Evolutionary conservation across 1,140 invertebrate species (phyloP), one percentile per base, ranked within the genome.

Genomic region (Cherax destructor): DNA sequence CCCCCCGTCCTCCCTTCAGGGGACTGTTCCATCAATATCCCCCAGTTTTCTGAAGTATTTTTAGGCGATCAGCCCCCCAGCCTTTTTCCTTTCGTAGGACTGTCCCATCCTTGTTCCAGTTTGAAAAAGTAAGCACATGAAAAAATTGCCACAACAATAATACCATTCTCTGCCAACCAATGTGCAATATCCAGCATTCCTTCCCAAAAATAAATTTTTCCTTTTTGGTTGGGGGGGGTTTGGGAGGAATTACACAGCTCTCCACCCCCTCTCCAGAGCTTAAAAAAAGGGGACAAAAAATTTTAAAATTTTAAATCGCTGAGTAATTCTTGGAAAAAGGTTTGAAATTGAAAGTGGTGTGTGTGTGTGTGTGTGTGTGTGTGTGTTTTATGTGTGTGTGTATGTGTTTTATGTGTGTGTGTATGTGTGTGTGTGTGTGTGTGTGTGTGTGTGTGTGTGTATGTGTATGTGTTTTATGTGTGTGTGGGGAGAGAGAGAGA

Each of bases 151-250:
- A 4, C 77, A 74, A 74, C 69, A 50, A 50, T 21, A n/a, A 21
- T 47, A 50, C 47, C 47, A 16, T 50, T 79, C 77, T 52, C 77
- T 52, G 50, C 41, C 41, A 86, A 65, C 52, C 69, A 86, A 86
- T n/a, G n/a, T 86, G 65, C 69, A 86, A 86, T 86, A 86, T 72
- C 61, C 83, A 76, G 83, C 83, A 86, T 86, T 86, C 83, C 83
- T 86, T 77, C 69, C 24, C 69, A n/a, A 86, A 52, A 74, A 69
- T 86, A 72, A 86, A 86, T 86, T 86, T 86, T 76, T 86, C 69
- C 65, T 86, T 76, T 56, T 47, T 56, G 76, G 83, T n/a, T 86
- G 83, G 72, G 52, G 69, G 47, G 65, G 69, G n/a, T n/a, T 21
- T 50, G 83, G 10, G 21, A 50, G 69, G 13, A 86, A 81, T 81